Evolutionary conservation across 2,113 vertebrate species (phyloP), one percentile per base, ranked within the genome.

Genomic region (Drymodes brunneopygia): DNA sequence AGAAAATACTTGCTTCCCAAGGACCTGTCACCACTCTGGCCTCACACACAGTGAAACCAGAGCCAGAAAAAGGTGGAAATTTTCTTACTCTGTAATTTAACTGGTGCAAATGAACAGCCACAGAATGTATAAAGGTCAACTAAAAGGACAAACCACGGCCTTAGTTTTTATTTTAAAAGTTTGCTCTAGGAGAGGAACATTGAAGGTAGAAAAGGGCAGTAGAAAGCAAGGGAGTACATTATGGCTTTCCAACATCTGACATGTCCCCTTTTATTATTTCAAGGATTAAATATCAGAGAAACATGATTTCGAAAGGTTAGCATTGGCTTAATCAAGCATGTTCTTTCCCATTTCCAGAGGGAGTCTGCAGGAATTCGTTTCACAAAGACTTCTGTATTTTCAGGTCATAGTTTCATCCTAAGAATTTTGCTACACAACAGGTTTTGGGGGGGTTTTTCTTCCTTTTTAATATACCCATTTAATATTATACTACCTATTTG

Each of bases 221-320:
- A 50, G 58, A 40, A 91, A 72, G 62, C 72, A 91, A 61, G 31
- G 69, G 31, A 92, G 42, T 82, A 75, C 58, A 24, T 72, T 57
- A 75, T 31, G 61, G 48, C n/a, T 85, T 91, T 87, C 94, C 29
- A 45, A 72, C 33, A 87, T 69, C 73, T 91, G 69, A 86, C 84
- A 94, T 53, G 84, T 91, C 73, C 50, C 16, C 36, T 95, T 95
- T 92, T 87, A 87, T 95, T 94, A 92, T 87, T 96, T 89, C 81
- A 91, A 12, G 80, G 66, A 95, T 87, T 79, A 95, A 96, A 95
- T 91, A 94, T 60, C 93, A 96, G 57, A 72, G 91, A 95, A 92
- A 86, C 73, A 81, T 40, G 61, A 87, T 70, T 95, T 87, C 61
- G 12, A 96, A 96, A 95, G 87, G 87, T 95, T 94, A 94, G 53